Base-by-base conservation (phyloP, 1,140 invertebrate species). In the Helicoverpa zea region DNA sequence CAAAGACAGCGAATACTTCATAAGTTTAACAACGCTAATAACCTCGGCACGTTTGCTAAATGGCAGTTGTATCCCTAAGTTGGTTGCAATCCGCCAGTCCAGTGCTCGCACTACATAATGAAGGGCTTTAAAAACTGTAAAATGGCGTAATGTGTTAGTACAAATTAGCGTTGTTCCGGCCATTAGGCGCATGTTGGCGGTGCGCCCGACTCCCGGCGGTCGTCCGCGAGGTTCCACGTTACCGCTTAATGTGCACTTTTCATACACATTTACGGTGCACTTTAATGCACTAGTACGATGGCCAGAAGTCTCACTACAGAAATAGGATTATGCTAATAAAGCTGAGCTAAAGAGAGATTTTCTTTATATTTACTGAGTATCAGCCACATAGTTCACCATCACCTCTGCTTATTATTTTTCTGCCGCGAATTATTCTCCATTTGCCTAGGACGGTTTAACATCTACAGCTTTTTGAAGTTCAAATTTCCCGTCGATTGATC, bases 161-260 rank as follows among this genome's bases (percentile, higher is more conserved):
- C 16, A 52, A 76, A 76, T 76, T 76, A 76, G 58, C 58, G 5
- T 29, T 4, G 18, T n/a, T 51, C 58, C 73, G 47, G 47, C 56
- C 56, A 63, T 76, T 76, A 76, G 11, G n/a, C 58, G 73, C 16
- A n/a, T 30, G 43, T 63, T 61, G 73, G 73, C 73, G 9, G 43
- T 18, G 10, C 43, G 35, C 73, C 73, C 47, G 43, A 23, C 23
- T 23, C 23, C 35, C 35, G 16, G 29, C 63, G 0, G 63, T 13
- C 61, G 9, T 3, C 14, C 5, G 63, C 30, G n/a, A 2, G 14
- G 23, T 54, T 49, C 12, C 54, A 49, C 73, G 51, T 75, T 63
- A 76, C 35, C 13, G 16, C 58, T 76, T 76, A 76, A 76, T 76
- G 73, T 52, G 58, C 73, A 76, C 58, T 76, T 73, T 72, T 58